Evolutionary conservation across 2,113 vertebrate species (phyloP).

Genomic region (Orientallactaga bullata): DNA sequence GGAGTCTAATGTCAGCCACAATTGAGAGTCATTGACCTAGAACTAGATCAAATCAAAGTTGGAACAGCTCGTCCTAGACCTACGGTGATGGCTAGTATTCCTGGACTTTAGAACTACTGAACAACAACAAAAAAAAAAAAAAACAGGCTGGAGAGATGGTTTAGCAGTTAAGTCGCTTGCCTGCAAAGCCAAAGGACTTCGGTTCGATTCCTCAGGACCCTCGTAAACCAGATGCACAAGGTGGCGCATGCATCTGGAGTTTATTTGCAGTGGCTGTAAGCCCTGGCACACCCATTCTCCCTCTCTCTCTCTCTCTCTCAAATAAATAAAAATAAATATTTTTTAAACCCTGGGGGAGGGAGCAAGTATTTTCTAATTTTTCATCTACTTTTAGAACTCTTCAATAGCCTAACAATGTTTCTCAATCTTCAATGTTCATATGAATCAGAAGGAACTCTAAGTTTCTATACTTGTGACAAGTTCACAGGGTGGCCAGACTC

Average conservation of each 20-base stretch:
- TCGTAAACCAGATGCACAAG: too few relatives aligned
- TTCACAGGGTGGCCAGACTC: not conserved
- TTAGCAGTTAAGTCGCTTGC: too few relatives aligned
- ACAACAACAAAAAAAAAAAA: not conserved
- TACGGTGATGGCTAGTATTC: not conserved
- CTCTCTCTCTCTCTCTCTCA: too few relatives aligned
- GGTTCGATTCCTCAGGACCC: too few relatives aligned
- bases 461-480: not conserved
- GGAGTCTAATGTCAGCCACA: not conserved
- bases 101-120: not conserved
- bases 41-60: conserved; percentile 42
- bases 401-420: not conserved
- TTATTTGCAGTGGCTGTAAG: too few relatives aligned
- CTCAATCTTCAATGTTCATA: not conserved
- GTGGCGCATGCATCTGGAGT: too few relatives aligned
- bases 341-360: not conserved
- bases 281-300: too few relatives aligned
- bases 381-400: not conserved
- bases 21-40: conserved; percentile 1
- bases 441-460: not conserved
- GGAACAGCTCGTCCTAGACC: not conserved
- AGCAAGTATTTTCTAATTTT: conserved; percentile 10
- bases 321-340: too few relatives aligned
- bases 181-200: too few relatives aligned
- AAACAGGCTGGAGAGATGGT: too few relatives aligned